phyloP scores from a whole-genome alignment of 2,888 invertebrate genomes.

The Lasioglossum vierecki region DNA sequence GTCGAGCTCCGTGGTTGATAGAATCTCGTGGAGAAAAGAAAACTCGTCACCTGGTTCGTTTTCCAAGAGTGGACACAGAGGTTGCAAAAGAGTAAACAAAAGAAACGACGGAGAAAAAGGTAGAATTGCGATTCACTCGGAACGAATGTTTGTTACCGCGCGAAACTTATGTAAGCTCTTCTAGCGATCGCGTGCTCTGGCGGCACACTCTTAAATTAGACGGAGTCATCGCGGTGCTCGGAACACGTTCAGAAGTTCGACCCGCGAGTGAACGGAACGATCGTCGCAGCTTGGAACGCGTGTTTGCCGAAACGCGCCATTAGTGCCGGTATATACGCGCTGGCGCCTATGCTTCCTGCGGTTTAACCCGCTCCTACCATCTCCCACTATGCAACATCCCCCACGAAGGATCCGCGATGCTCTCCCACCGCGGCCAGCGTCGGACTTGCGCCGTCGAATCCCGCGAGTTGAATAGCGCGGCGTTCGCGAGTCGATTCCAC shows the following conservation, averaged over 20 bases:
- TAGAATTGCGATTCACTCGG: conserved; percentile 13
- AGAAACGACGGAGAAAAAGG: not conserved
- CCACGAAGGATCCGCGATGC: not conserved
- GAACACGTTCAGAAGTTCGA: conserved; percentile 27
- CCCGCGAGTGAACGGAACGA: conserved; percentile 37
- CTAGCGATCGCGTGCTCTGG: conserved; percentile 49
- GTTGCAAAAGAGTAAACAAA: not conserved
- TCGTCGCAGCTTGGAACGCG: conserved; percentile 56
- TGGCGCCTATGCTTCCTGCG: conserved; percentile 41
- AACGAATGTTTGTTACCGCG: conserved; percentile 46
- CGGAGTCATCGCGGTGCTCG: conserved; percentile 36
- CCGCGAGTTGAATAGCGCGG: not conserved
- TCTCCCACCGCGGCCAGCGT: conserved; percentile 43
- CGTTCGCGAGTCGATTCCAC: not conserved
- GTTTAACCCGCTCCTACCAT: conserved; percentile 43
- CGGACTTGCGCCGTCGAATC: conserved; percentile 40
- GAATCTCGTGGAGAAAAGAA: not conserved
- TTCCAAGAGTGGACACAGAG: conserved; percentile 7
- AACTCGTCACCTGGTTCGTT: not conserved
- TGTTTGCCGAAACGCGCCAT: conserved; percentile 64
- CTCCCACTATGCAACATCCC: conserved; percentile 43
- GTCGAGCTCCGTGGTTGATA: conserved; percentile 2
- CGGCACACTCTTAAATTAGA: conserved; percentile 51
- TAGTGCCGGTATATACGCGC: conserved; percentile 70
- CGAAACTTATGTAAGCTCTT: conserved; percentile 55